phyloP scores from a whole-genome alignment of 2,888 invertebrate genomes.

The Dastarcus helophoroides region DNA sequence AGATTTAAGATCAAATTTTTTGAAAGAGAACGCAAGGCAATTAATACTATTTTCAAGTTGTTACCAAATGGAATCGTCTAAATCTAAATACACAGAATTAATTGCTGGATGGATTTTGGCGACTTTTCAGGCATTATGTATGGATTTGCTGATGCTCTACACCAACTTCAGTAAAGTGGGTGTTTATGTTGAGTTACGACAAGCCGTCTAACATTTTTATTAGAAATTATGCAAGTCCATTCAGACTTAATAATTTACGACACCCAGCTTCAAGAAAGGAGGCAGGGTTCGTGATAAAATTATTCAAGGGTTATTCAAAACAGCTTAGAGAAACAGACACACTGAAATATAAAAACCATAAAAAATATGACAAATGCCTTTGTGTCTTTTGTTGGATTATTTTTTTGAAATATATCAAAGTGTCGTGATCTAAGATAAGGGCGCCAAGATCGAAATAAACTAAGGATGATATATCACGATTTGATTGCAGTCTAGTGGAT shows the following conservation, averaged over 20 bases:
- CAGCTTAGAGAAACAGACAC: slow-evolving; percentile 21
- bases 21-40: too few species aligned
- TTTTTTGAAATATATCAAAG: slow-evolving; percentile 33
- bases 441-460: slow-evolving; percentile 21
- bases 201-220: slow-evolving; percentile 16
- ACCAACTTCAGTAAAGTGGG: too few species aligned
- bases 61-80: too few species aligned
- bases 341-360: slow-evolving; percentile 37
- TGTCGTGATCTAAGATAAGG: slow-evolving; percentile 30
- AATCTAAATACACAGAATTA: too few species aligned
- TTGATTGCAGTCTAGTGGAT: slow-evolving; percentile 21
- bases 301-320: slow-evolving; percentile 37
- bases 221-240: slow-evolving; percentile 21
- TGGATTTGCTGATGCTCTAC: too few species aligned
- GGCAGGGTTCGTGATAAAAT: slow-evolving; percentile 28
- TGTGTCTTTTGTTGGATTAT: slow-evolving; percentile 33
- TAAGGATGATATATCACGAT: slow-evolving; percentile 14
- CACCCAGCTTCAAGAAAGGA: slow-evolving; percentile 24
- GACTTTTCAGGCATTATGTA: too few species aligned
- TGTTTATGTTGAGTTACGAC: too few species aligned
- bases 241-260: slow-evolving; percentile 20
- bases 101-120: too few species aligned
- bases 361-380: slow-evolving; percentile 36
- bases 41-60: too few species aligned
- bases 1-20: too few species aligned